Base-by-base conservation (phyloP, 2,888 invertebrate species). In the Lottia gigantea region DNA sequence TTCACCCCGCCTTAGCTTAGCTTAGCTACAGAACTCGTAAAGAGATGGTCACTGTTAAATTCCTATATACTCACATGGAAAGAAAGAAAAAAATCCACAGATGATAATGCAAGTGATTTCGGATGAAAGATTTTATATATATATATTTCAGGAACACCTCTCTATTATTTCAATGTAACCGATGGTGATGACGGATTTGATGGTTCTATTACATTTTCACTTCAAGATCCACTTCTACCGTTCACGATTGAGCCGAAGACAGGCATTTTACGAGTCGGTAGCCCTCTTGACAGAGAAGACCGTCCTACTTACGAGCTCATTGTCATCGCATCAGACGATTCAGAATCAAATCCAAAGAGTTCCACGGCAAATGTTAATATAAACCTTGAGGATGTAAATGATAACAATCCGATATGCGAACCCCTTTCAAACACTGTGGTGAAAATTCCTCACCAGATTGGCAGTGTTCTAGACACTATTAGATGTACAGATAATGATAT, bases 171-270 rank as follows among this genome's bases (percentile, higher is more conserved):
- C 1, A 63, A 66, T 11, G 83, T 80, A 1, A 76, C 75, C 1
- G 83, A 82, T 69, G 66, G 31, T 2, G 83, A 83, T 66, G 15
- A 65, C 1, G 80, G 79, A 11, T 12, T 64, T 15, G 82, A 82
- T 63, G 81, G 81, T 12, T 47, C 19, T 1, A 61, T 83, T 12
- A 14, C 62, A 15, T 80, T 75, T 65, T 65, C 71, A 2, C 26
- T 80, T 61, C 62, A 62, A 14, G 64, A 74, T 14, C 64, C 67
- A 23, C 45, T 62, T 45, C 19, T 47, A 8, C 64, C 49, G 2
- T 67, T 70, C 31, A 55, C 64, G n/a, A 69, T 72, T 23, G 71
- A 75, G 19, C 47, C 49, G 11, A 74, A 76, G 61, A 68, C 64
- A 12, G 72, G 80, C 1, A 75, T 78, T 62, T 65, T 75, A 23